phyloP scores from a whole-genome alignment of 2,113 vertebrate species.

The Rhipidura dahli region DNA sequence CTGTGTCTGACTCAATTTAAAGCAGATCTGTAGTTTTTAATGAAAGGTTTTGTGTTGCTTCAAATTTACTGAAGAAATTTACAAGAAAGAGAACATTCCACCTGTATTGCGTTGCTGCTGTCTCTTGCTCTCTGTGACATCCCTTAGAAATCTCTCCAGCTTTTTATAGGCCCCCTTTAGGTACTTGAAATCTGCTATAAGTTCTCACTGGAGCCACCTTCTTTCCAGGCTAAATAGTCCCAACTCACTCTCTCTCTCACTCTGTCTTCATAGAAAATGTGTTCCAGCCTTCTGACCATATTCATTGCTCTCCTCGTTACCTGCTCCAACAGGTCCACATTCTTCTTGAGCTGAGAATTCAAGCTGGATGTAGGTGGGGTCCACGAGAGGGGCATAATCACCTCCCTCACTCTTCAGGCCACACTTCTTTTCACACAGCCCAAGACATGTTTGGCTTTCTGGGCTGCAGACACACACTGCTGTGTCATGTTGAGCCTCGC shows the following conservation, averaged over 20 bases:
- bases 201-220: background rate
- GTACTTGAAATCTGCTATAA: background rate
- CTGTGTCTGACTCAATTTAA: background rate
- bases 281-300: background rate
- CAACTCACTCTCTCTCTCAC: background rate
- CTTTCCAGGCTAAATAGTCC: background rate
- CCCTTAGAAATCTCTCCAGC: background rate
- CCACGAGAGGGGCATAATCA: fast-evolving
- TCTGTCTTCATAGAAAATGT: background rate
- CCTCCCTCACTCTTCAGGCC: fast-evolving
- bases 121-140: background rate
- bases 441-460: background rate
- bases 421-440: background rate
- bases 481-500: background rate
- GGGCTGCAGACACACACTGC: background rate
- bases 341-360: background rate
- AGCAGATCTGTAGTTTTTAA: background rate
- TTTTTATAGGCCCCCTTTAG: background rate
- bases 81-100: background rate
- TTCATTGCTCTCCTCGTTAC: background rate
- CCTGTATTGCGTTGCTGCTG: background rate
- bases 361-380: background rate
- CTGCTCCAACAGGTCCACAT: background rate
- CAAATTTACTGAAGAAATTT: background rate
- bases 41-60: background rate